Conservation (phyloP, 2,888 invertebrate genomes). For the Cerastoderma edule region DNA sequence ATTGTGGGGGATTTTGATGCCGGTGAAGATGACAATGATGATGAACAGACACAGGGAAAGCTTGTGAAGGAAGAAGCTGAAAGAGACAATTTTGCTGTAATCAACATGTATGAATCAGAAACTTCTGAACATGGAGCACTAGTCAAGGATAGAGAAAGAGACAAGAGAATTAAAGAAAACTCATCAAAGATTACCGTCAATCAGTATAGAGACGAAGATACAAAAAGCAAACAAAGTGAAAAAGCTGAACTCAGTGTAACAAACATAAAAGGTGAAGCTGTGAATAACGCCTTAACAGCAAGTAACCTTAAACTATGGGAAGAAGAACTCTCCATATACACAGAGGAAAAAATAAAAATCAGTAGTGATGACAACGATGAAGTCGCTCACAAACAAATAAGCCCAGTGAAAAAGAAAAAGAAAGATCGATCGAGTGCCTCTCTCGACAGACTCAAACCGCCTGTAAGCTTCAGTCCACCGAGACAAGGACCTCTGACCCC, state of each 20-base stretch:
- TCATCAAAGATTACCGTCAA: too few relatives aligned
- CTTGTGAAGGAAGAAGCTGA: neutral
- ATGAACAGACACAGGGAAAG: too few relatives aligned
- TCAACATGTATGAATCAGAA: too few relatives aligned
- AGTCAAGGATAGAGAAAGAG: too few relatives aligned
- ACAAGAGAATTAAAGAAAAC: too few relatives aligned
- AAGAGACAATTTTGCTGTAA: too few relatives aligned
- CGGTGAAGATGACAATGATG: neutral
- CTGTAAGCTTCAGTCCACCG: constrained; percentile 57
- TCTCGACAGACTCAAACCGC: constrained; percentile 53
- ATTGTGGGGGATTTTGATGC: constrained; percentile 38
- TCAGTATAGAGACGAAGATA: too few relatives aligned
- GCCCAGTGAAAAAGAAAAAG: constrained; percentile 26
- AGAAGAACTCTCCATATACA: constrained; percentile 12
- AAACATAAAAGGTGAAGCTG: too few relatives aligned
- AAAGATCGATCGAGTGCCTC: constrained; percentile 30
- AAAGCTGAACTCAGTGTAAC: too few relatives aligned
- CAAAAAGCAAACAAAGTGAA: too few relatives aligned
- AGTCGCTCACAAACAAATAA: constrained; percentile 8
- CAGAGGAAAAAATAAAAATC: constrained; percentile 19
- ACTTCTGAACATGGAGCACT: too few relatives aligned
- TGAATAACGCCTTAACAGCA: constrained; percentile 4
- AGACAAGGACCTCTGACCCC: constrained; percentile 50
- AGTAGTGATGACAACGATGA: constrained; percentile 7
- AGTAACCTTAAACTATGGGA: constrained; percentile 20